These are phyloP conservation scores for Laothoe populi DNA, from an alignment of 2,888 invertebrate species.

Conservation along the genomic window DNA sequence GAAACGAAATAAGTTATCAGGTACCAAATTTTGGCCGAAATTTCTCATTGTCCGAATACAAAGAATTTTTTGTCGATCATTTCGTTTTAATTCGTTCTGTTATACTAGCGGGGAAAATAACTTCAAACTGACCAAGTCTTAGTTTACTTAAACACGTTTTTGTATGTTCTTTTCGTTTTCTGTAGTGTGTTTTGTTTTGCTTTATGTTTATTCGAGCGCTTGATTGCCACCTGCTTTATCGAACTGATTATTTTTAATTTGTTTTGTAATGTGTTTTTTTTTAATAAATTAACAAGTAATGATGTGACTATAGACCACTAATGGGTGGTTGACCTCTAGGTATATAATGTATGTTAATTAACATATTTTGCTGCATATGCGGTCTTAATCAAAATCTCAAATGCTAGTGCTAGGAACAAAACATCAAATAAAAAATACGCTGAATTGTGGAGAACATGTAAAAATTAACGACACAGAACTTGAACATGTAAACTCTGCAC, in stretches of 20 bases:
- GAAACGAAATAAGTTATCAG: neutral
- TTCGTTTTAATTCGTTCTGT: constrained; percentile 2
- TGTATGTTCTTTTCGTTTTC: neutral
- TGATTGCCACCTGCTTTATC: constrained; percentile 1
- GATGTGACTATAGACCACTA: neutral
- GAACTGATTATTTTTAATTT: neutral
- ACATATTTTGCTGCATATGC: too few relatives aligned
- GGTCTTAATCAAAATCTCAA: too few relatives aligned
- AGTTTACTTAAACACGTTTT: neutral
- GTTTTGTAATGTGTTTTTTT: neutral
- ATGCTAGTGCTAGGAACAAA: too few relatives aligned
- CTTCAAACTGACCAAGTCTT: neutral
- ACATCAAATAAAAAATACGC: too few relatives aligned
- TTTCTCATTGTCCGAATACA: neutral
- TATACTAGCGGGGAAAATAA: neutral
- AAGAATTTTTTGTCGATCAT: neutral
- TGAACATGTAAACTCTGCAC: too few relatives aligned
- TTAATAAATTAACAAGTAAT: neutral
- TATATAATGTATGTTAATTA: too few relatives aligned
- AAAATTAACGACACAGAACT: too few relatives aligned
- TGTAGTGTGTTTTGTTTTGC: neutral
- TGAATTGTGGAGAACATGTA: too few relatives aligned
- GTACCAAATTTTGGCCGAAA: neutral
- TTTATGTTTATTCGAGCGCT: neutral
- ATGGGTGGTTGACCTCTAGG: neutral